Evolutionary conservation across 2,113 vertebrate species (phyloP), one percentile per base, ranked within the genome.

Genomic region (Phalacrocorax pelagicus): DNA sequence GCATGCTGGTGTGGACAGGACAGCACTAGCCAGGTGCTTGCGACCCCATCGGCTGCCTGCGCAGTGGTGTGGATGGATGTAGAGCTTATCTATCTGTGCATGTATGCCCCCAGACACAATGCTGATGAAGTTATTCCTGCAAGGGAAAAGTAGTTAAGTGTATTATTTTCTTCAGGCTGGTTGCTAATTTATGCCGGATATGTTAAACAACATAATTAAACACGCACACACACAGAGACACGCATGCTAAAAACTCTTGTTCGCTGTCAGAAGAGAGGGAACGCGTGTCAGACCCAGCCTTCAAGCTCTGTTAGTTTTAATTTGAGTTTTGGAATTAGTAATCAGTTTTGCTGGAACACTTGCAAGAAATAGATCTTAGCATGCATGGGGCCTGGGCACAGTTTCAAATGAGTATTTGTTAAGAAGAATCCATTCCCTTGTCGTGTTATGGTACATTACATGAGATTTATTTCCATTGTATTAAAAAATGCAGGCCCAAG

Each of bases 271-370:
- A 94, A 95, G 80, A 92, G 95, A 95, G 77, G 77, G 94, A 97
- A 94, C 29, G 73, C 2, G 14, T 94, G 94, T 97, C 96, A 98
- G 96, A 91, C 94, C 94, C 95, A 98, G 97, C 96, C 98, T 98
- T 98, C 98, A 98, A 98, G 98, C 97, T 98, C 98, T 98, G 98
- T 98, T 98, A 98, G 98, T 98, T 98, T 98, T 98, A 98, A 98
- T 98, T 98, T 98, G 96, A 97, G 97, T 97, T 97, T 95, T 96
- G 95, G 97, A 98, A 98, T 98, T 98, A 98, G 98, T 98, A 98
- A 98, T 98, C 97, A 98, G 97, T 98, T 98, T 98, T 98, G 97
- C 96, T 96, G 97, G 97, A 98, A 98, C 92, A 80, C 96, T 97
- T 97, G 96, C 96, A 96, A 95, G 97, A 97, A 98, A 98, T 97